Evolutionary conservation across 2,888 invertebrate genomes (phyloP).

Genomic region (Polydrusus cervinus): DNA sequence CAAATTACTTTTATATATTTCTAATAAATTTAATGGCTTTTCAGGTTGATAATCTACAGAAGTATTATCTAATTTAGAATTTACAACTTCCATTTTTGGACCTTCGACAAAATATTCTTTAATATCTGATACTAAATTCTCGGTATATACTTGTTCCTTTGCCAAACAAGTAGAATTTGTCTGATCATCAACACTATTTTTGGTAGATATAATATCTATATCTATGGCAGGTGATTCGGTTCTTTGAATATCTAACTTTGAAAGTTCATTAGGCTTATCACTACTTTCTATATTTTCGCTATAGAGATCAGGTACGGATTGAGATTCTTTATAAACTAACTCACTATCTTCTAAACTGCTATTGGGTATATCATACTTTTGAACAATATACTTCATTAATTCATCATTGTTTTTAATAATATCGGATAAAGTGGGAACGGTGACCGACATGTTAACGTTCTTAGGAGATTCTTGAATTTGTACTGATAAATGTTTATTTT

Average conservation of each 20-base stretch:
- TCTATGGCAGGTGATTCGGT: background rate
- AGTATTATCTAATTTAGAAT: background rate
- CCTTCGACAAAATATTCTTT: slow-evolving; percentile 40
- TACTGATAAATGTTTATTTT: background rate
- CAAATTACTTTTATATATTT: slow-evolving; percentile 6
- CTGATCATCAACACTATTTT: background rate
- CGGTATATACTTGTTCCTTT: slow-evolving; percentile 31
- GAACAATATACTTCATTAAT: slow-evolving; percentile 63
- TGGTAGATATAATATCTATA: background rate
- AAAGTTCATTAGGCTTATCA: slow-evolving; percentile 30
- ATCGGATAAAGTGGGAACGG: slow-evolving; percentile 65
- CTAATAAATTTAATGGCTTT: background rate
- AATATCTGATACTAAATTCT: slow-evolving; percentile 42
- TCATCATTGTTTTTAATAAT: slow-evolving; percentile 65
- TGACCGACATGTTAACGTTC: background rate
- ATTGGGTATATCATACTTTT: slow-evolving; percentile 8
- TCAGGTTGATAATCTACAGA: background rate
- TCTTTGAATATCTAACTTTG: slow-evolving; percentile 5
- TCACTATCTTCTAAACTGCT: slow-evolving; percentile 18
- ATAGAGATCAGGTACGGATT: slow-evolving; percentile 52
- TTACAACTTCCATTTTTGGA: slow-evolving; percentile 28
- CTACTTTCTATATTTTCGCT: slow-evolving; percentile 53
- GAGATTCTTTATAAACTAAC: slow-evolving; percentile 49
- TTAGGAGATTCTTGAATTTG: slow-evolving; percentile 9
- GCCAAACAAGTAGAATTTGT: background rate